Evolutionary conservation across 1,140 invertebrate genomes (phyloP).

Genomic region (Cheumatopsyche charites): DNA sequence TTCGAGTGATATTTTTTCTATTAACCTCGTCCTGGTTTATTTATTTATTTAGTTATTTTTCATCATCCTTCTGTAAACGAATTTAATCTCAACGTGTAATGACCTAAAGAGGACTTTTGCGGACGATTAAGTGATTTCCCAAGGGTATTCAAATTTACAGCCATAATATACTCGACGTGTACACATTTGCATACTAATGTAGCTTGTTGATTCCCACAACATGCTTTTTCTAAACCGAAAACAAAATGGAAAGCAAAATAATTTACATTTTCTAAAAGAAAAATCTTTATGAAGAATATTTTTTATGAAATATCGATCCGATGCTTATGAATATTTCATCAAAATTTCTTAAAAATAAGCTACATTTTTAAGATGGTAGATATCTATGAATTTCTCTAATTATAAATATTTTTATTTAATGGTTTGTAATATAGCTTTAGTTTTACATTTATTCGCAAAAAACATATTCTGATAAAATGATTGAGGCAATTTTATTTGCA

Average conservation of each 20-base stretch:
- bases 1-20: too few species aligned
- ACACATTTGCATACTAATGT: not conserved
- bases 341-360: too few species aligned
- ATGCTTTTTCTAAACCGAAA: not conserved
- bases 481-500: slow-evolving; percentile 9
- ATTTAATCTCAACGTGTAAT: slow-evolving; percentile 18
- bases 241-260: not conserved
- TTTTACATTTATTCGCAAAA: not conserved
- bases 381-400: too few species aligned
- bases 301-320: too few species aligned
- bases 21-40: too few species aligned
- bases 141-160: not conserved
- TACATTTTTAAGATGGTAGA: too few species aligned
- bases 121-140: slow-evolving; percentile 8
- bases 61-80: not conserved
- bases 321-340: too few species aligned
- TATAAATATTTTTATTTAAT: too few species aligned
- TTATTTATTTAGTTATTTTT: too few species aligned
- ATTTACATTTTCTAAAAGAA: too few species aligned
- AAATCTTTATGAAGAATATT: too few species aligned
- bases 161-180: not conserved
- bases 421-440: too few species aligned
- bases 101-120: not conserved
- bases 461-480: slow-evolving; percentile 4
- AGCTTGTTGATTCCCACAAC: not conserved